Evolutionary conservation across 2,797 vertebrate species (phyloP), one percentile per base, ranked within the genome.

Genomic region (Hyperoplus lanceolatus): DNA sequence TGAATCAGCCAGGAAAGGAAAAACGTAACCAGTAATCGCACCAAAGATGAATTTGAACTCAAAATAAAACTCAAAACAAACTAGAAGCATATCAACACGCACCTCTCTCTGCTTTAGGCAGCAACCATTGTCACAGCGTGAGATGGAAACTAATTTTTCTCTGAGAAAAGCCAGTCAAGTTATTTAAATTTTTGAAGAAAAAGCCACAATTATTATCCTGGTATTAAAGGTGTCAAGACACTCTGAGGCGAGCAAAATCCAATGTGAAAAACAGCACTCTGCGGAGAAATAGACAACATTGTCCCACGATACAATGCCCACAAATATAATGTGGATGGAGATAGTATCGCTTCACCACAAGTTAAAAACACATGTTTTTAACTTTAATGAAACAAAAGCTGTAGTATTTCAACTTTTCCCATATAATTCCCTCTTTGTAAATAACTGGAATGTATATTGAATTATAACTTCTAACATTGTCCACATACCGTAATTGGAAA

Each of bases 61-160:
- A 74, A 72, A 50, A 69, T 63, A 68, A 75, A 77, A 16, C 57
- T 51, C 60, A 45, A 8, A 70, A 21, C 18, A 18, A 69, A 73
- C 13, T 54, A 58, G 1, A n/a, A 57, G 42, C 7, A 5, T n/a
- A 55, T 21, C 12, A 70, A 56, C 43, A 56, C 50, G 29, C 10
- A 64, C 2, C 29, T 46, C 11, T 53, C n/a, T 54, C 11, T 18
- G 21, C 29, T 70, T 38, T 13, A 60, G 51, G 57, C 67, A 57
- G 56, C 7, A 68, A 12, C 61, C 56, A 42, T 63, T 48, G 21
- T 0, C 51, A 50, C 68, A 63, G 41, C 46, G 36, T 43, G 53
- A 59, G 54, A 14, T 10, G 15, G 41, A 50, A 76, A 73, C 50
- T 55, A 42, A 60, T 12, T 69, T 51, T 55, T 61, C 53, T 63